phyloP scores from a whole-genome alignment of 2,888 invertebrate genomes.

The Amaurobius ferox region DNA sequence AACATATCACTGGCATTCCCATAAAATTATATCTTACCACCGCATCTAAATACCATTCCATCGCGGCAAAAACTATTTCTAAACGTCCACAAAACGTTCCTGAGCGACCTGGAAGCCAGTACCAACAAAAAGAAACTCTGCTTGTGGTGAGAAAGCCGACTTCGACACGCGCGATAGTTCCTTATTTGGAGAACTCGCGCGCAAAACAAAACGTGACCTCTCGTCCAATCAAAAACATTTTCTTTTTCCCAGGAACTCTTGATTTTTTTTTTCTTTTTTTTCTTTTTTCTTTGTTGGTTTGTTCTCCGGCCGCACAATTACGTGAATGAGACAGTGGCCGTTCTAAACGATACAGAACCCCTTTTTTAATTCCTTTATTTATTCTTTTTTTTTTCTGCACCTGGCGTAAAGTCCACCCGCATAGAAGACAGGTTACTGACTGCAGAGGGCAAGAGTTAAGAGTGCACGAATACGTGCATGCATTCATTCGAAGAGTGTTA shows the following conservation, averaged over 20 bases:
- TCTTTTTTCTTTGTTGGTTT: background rate
- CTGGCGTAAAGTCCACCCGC: background rate
- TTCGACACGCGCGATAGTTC: background rate
- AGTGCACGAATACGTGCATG: no score
- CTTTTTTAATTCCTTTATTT: background rate
- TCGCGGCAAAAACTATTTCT: no score
- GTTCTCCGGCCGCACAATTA: background rate
- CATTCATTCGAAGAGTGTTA: no score
- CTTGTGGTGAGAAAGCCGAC: no score
- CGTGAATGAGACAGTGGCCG: slow-evolving; percentile 3
- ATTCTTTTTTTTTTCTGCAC: background rate
- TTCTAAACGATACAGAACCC: background rate
- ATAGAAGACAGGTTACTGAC: background rate
- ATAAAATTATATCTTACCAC: no score
- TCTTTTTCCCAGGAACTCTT: background rate
- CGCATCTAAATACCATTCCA: no score
- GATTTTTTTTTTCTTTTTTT: background rate
- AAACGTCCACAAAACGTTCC: no score
- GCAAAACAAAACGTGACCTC: background rate
- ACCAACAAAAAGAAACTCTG: no score
- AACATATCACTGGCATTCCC: no score
- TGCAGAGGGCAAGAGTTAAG: no score
- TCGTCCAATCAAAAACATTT: background rate
- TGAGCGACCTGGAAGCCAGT: no score
- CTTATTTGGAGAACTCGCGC: background rate